Conservation (phyloP, 2,888 invertebrate species). For the Limnephilus rhombicus region DNA sequence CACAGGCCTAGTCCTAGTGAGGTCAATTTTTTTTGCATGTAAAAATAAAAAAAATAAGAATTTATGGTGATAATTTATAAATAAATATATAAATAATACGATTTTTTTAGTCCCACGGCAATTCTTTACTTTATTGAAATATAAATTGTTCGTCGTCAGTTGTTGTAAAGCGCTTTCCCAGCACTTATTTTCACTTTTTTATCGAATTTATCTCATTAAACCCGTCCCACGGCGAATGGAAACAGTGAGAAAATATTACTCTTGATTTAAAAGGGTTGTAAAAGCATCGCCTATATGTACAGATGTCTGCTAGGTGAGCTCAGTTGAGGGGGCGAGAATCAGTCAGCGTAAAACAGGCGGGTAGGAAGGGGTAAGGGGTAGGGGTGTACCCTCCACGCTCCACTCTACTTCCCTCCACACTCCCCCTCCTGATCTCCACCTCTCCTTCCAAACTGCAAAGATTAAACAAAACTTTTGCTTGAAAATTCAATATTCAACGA, state of each 20-base stretch:
- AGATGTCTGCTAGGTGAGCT: slow-evolving; percentile 38
- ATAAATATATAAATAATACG: no score
- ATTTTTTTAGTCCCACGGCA: neutral
- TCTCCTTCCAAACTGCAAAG: slow-evolving; percentile 43
- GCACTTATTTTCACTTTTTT: neutral
- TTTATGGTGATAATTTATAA: no score
- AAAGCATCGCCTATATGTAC: slow-evolving; percentile 31
- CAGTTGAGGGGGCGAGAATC: slow-evolving; percentile 40
- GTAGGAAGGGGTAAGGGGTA: neutral
- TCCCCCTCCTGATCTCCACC: neutral
- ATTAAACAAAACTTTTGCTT: slow-evolving; percentile 48
- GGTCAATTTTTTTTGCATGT: no score
- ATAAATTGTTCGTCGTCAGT: neutral
- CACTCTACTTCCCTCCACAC: neutral
- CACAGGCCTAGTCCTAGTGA: no score
- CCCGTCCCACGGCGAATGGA: neutral
- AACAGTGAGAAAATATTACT: slow-evolving; percentile 27
- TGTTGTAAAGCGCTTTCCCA: neutral
- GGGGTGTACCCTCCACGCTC: neutral
- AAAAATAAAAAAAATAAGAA: no score
- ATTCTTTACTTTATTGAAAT: neutral
- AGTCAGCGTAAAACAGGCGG: slow-evolving; percentile 42
- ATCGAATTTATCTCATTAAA: neutral
- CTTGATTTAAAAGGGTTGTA: slow-evolving; percentile 38
- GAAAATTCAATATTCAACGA: slow-evolving; percentile 41